Conservation (phyloP, 1,140 invertebrate genomes). For the Rhopalosiphum maidis region DNA sequence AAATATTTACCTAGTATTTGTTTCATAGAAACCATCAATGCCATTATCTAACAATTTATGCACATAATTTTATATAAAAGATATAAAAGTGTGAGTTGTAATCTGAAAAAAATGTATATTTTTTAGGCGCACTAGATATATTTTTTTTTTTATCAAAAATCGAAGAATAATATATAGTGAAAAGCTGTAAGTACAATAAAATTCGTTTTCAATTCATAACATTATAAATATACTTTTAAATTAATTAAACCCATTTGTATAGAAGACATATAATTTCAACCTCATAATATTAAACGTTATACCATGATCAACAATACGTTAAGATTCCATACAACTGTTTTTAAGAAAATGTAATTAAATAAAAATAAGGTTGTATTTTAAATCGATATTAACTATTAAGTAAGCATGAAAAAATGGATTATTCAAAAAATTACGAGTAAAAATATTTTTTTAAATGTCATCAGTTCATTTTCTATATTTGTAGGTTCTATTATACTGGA, state of each 20-base stretch:
- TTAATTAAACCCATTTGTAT: background rate
- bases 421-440: too few relatives aligned
- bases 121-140: background rate
- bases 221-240: background rate
- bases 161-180: background rate
- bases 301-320: background rate
- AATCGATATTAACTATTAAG: too few relatives aligned
- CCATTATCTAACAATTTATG: background rate
- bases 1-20: background rate
- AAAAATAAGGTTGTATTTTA: background rate
- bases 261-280: conserved; percentile 36
- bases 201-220: background rate
- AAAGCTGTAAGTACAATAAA: background rate
- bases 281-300: conserved; percentile 9
- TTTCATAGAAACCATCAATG: background rate
- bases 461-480: too few relatives aligned
- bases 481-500: too few relatives aligned
- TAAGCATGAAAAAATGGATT: too few relatives aligned
- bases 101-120: background rate
- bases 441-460: too few relatives aligned
- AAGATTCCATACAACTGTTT: conserved; percentile 28
- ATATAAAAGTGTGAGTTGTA: background rate
- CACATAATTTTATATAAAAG: background rate
- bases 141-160: background rate
- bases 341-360: background rate